Percentiles rank a stretch among this genome's conserved stretches.
Conservation (phyloP, 2,888 invertebrate genomes). For the Hydriomena furcata region DNA sequence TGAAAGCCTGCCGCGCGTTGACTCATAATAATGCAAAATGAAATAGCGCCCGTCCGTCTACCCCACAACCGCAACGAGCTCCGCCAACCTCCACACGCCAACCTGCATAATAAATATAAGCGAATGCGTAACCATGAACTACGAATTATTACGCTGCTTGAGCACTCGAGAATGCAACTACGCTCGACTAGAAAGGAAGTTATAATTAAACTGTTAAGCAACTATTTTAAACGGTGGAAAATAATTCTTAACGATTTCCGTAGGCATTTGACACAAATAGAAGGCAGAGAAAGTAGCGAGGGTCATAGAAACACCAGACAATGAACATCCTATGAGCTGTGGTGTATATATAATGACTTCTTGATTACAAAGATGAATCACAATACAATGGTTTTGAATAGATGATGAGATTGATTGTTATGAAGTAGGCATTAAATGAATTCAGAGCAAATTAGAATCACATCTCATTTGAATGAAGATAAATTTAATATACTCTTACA, state of each 20-base stretch:
- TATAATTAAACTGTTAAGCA: slow-evolving; percentile 33
- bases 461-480: slow-evolving; percentile 6
- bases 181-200: slow-evolving; percentile 34
- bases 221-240: slow-evolving; percentile 24
- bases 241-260: slow-evolving; percentile 26
- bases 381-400: slow-evolving; percentile 32
- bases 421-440: slow-evolving; percentile 21
- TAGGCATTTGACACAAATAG: slow-evolving; percentile 30
- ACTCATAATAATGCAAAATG: slow-evolving; percentile 70
- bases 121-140: slow-evolving; percentile 67
- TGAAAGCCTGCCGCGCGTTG: slow-evolving; percentile 64
- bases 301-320: slow-evolving; percentile 31
- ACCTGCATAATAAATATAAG: slow-evolving; percentile 52
- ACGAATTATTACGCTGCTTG: slow-evolving; percentile 49
- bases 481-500: neutral
- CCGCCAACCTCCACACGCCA: slow-evolving; percentile 42
- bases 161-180: slow-evolving; percentile 36
- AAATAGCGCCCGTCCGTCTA: slow-evolving; percentile 63
- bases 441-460: slow-evolving; percentile 5
- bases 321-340: slow-evolving; percentile 31
- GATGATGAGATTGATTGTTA: slow-evolving; percentile 35
- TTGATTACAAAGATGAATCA: slow-evolving; percentile 36
- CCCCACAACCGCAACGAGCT: slow-evolving; percentile 60
- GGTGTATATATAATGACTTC: slow-evolving; percentile 37
- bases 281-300: slow-evolving; percentile 30